These are phyloP conservation scores for Girardinus metallicus DNA, from an alignment of 2,797 vertebrate genomes.

Conservation along the genomic window DNA sequence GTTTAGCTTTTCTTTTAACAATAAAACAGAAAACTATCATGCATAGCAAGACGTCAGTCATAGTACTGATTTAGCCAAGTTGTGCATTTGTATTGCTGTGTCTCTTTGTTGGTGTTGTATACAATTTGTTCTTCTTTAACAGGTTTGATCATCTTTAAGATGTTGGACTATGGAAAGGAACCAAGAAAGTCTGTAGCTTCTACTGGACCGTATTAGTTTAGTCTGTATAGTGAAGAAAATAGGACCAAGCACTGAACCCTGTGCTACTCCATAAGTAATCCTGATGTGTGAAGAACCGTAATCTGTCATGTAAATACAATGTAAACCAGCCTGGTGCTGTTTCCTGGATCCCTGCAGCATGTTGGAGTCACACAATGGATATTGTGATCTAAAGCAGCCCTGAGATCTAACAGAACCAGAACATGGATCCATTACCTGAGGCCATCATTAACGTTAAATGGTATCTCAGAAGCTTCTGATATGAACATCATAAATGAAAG, in stretches of 20 bases:
- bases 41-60: not conserved
- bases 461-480: not conserved
- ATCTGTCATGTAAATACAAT: not conserved
- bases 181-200: slow-evolving; percentile 61
- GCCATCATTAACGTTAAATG: not conserved
- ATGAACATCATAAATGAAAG: not conserved
- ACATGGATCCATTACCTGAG: not conserved
- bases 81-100: slow-evolving; percentile 6
- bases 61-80: not conserved
- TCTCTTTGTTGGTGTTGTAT: slow-evolving; percentile 60
- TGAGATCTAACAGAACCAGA: not conserved
- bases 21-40: not conserved
- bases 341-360: not conserved
- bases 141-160: slow-evolving; percentile 71
- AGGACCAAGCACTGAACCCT: not conserved
- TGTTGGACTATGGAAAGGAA: slow-evolving; percentile 73
- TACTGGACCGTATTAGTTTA: slow-evolving; percentile 16
- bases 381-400: not conserved
- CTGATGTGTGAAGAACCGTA: not conserved
- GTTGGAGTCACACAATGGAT: not conserved
- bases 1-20: not conserved
- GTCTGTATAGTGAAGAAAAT: not conserved
- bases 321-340: not conserved
- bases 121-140: slow-evolving; percentile 68
- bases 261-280: not conserved